Evolutionary conservation across 2,113 vertebrate genomes (phyloP).

Genomic region (Amazona guildingii): DNA sequence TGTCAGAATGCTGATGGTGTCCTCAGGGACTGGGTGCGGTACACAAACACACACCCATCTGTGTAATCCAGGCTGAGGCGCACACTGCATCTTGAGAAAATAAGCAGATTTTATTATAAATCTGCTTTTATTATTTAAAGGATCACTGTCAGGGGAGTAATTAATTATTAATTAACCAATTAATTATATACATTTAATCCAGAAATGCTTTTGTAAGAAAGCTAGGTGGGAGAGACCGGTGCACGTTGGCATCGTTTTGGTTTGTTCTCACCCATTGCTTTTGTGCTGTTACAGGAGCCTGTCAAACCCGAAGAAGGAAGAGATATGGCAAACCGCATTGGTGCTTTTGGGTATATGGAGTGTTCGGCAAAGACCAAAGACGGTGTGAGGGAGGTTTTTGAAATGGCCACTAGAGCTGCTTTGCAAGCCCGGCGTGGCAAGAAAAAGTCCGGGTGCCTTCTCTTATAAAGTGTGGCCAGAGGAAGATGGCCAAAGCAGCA

Average conservation of each 20-base stretch:
- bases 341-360: slow-evolving; percentile 85
- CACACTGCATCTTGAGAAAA: not conserved
- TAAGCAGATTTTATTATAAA: not conserved
- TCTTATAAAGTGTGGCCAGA: slow-evolving; percentile 78
- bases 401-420: slow-evolving; percentile 86
- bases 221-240: not conserved
- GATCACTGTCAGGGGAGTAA: not conserved
- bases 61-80: not conserved
- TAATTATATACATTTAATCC: not conserved
- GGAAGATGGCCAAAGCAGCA: slow-evolving; percentile 77
- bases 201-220: not conserved
- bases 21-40: not conserved
- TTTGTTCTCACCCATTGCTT: not conserved
- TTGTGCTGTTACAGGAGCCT: slow-evolving; percentile 72
- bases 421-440: slow-evolving; percentile 84
- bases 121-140: not conserved
- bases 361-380: slow-evolving; percentile 88
- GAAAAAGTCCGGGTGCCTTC: slow-evolving; percentile 84
- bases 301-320: slow-evolving; percentile 84
- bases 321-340: slow-evolving; percentile 85
- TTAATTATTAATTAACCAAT: not conserved
- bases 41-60: rapidly evolving
- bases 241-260: rapidly evolving
- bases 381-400: slow-evolving; percentile 85
- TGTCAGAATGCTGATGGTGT: rapidly evolving